Conservation (phyloP, 2,797 vertebrate genomes). For the Tachyglossus aculeatus region DNA sequence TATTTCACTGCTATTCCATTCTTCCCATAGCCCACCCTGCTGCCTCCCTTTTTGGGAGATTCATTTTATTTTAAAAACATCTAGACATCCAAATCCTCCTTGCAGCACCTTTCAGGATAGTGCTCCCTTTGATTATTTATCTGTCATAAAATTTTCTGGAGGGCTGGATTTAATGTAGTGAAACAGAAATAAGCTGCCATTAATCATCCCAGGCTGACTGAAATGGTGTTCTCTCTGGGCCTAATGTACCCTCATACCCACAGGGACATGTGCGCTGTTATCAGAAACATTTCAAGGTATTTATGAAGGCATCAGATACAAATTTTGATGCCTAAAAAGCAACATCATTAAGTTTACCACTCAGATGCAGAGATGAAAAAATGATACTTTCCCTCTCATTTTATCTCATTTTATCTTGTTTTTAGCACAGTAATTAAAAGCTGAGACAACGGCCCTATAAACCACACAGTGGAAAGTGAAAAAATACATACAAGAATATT, state of each 20-base stretch:
- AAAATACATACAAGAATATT: slow-evolving; percentile 15
- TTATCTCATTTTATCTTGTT: slow-evolving; percentile 33
- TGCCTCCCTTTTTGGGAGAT: slow-evolving; percentile 25
- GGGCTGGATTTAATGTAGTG: slow-evolving; percentile 35
- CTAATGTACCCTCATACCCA: slow-evolving; percentile 18
- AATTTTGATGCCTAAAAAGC: slow-evolving; percentile 24
- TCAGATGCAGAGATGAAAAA: slow-evolving; percentile 17
- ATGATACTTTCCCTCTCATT: slow-evolving; percentile 11
- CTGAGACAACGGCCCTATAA: not conserved
- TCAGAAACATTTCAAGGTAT: slow-evolving; percentile 14
- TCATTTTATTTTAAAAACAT: slow-evolving; percentile 57
- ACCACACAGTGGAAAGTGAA: slow-evolving; percentile 17
- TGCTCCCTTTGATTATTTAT: slow-evolving; percentile 41
- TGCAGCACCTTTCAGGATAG: slow-evolving; percentile 30
- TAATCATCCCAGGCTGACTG: slow-evolving; percentile 32
- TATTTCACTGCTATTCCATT: too few relatives aligned
- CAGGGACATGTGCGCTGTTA: not conserved
- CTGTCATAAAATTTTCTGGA: slow-evolving; percentile 47
- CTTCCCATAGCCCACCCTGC: too few relatives aligned
- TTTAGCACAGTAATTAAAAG: slow-evolving; percentile 32
- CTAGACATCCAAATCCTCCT: slow-evolving; percentile 31
- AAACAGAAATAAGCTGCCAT: slow-evolving; percentile 43
- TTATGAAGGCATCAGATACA: slow-evolving; percentile 16
- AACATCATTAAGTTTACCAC: slow-evolving; percentile 9
- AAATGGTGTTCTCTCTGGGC: slow-evolving; percentile 34